Conservation (phyloP, 2,113 vertebrate genomes). For the Nerophis ophidion region DNA sequence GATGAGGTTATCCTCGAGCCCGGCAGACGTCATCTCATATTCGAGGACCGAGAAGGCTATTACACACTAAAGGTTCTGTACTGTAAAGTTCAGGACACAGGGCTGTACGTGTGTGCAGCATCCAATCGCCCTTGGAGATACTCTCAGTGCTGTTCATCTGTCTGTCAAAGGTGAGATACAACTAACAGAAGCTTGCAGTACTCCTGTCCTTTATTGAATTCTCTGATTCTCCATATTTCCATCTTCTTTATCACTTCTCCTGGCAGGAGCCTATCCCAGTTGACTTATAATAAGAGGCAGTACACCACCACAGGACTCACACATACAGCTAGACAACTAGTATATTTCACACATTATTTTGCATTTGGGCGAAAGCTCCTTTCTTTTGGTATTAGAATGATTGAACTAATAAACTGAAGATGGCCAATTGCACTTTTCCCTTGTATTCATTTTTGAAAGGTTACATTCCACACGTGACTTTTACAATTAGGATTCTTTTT, state of each 20-base stretch:
- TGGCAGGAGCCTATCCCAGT: not conserved
- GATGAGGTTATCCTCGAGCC: conserved; percentile 74
- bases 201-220: not conserved
- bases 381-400: not conserved
- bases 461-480: not conserved
- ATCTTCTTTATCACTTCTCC: not conserved
- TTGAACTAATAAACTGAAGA: not conserved
- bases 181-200: not conserved
- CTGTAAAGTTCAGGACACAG: conserved; percentile 85
- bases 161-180: conserved; percentile 82
- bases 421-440: not conserved
- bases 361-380: too few species aligned
- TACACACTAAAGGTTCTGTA: conserved; percentile 95
- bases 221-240: not conserved
- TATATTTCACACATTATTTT: not conserved
- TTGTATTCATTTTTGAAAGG: not conserved
- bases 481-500: not conserved
- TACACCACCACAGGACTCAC: not conserved
- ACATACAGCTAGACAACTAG: not conserved
- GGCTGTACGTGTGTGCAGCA: conserved; percentile 87
- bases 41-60: conserved; percentile 91
- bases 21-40: conserved; percentile 81
- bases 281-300: not conserved
- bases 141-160: conserved; percentile 87
- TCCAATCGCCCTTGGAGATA: conserved; percentile 89